Percentiles rank a stretch among this genome's conserved stretches.
These are phyloP conservation scores for Notodonta ziczac DNA, from an alignment of 2,888 invertebrate species.

Conservation along the genomic window DNA sequence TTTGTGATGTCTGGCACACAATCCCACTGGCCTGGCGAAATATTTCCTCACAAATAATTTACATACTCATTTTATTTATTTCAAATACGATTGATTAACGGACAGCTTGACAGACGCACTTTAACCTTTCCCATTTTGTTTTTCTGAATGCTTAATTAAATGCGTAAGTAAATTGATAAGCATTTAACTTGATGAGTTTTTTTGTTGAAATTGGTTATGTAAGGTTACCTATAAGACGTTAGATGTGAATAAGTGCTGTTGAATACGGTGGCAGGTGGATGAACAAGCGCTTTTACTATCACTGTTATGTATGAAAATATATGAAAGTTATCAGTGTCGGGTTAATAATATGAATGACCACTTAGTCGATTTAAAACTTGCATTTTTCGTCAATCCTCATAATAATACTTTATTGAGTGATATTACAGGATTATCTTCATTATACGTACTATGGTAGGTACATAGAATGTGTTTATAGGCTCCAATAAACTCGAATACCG, in stretches of 20 bases:
- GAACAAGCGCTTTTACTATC: not conserved
- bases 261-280: too few relatives aligned
- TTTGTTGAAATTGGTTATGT: slow-evolving; percentile 26
- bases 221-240: slow-evolving; percentile 10
- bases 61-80: slow-evolving; percentile 12
- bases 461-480: not conserved
- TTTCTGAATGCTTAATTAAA: slow-evolving; percentile 4
- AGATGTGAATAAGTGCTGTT: not conserved
- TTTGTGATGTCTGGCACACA: not conserved
- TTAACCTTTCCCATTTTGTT: slow-evolving; percentile 17
- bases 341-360: too few relatives aligned
- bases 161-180: slow-evolving; percentile 12
- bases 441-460: not conserved
- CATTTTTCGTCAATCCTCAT: too few relatives aligned
- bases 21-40: slow-evolving; percentile 8
- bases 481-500: not conserved
- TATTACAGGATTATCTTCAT: slow-evolving; percentile 8
- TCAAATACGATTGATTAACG: slow-evolving; percentile 26
- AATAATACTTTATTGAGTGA: not conserved
- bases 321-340: too few relatives aligned
- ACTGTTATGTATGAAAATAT: too few relatives aligned
- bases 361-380: too few relatives aligned
- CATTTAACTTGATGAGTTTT: slow-evolving; percentile 19
- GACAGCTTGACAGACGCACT: slow-evolving; percentile 9
- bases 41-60: slow-evolving; percentile 5